Evolutionary conservation across 2,113 vertebrate genomes (phyloP).

Genomic region (Centropus unirufus): DNA sequence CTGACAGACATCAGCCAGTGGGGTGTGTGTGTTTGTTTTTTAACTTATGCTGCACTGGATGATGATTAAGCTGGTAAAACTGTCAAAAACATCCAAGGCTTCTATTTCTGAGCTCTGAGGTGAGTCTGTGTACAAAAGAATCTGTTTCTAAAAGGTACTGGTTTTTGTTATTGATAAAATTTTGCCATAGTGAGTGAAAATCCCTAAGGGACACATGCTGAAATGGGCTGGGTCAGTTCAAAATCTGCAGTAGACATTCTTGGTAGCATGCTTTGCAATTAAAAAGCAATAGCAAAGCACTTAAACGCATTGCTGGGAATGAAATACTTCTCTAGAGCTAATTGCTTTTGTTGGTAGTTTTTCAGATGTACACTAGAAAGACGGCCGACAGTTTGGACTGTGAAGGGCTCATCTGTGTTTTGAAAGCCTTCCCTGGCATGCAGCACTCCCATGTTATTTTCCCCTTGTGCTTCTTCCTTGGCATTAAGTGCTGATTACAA

Average conservation of each 20-base stretch:
- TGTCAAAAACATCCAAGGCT: background rate
- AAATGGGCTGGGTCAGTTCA: background rate
- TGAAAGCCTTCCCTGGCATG: background rate
- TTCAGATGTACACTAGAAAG: background rate
- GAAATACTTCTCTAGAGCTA: conserved; percentile 8
- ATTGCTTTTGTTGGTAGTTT: conserved; percentile 24
- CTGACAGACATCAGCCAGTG: background rate
- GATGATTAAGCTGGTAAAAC: background rate
- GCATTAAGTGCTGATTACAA: background rate
- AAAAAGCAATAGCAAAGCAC: background rate
- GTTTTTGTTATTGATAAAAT: background rate
- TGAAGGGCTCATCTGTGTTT: background rate
- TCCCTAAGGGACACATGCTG: background rate
- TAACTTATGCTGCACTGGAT: background rate
- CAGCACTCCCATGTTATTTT: background rate
- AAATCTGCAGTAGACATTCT: background rate
- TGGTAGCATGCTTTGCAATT: conserved; percentile 21
- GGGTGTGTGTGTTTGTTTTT: background rate
- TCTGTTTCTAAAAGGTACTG: background rate
- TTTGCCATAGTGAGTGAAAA: background rate
- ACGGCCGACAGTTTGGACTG: background rate
- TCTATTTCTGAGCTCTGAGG: background rate
- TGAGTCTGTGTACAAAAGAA: background rate
- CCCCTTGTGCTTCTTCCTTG: background rate
- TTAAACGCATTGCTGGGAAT: background rate